phyloP scores from a whole-genome alignment of 2,797 vertebrate genomes.

The Pseudopleuronectes americanus region DNA sequence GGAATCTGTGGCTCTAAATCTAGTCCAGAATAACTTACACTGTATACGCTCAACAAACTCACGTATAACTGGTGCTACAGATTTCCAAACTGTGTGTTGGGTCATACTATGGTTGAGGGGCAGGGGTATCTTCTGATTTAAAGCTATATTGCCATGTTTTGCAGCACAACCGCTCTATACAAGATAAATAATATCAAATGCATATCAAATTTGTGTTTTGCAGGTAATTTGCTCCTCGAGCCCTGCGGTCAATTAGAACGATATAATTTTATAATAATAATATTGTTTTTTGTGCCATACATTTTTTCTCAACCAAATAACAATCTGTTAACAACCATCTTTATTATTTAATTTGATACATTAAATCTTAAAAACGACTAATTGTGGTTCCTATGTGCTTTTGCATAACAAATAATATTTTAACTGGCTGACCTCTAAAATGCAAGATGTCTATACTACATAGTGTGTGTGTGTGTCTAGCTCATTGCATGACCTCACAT shows the following conservation, averaged over 20 bases:
- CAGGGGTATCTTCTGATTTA: too few relatives aligned
- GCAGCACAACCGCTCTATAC: background rate
- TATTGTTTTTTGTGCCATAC: background rate
- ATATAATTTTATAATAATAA: background rate
- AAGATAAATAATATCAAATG: background rate
- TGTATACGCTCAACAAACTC: too few relatives aligned
- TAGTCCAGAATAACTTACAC: too few relatives aligned
- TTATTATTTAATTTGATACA: background rate
- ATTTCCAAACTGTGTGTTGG: too few relatives aligned
- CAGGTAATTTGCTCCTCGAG: background rate
- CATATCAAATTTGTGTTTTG: constrained; percentile 10
- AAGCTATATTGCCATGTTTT: too few relatives aligned
- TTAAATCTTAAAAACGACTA: background rate
- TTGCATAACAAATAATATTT: background rate
- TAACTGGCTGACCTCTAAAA: background rate
- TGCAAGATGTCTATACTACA: background rate
- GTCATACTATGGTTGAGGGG: too few relatives aligned
- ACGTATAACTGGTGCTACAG: too few relatives aligned
- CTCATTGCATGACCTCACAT: constrained; percentile 18
- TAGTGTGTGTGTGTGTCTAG: background rate
- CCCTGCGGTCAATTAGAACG: background rate
- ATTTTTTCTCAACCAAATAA: background rate
- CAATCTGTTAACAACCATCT: background rate
- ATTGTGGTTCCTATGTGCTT: background rate
- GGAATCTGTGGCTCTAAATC: too few relatives aligned